Conservation (phyloP, 2,888 invertebrate species). For the Eupithecia inturbata region DNA sequence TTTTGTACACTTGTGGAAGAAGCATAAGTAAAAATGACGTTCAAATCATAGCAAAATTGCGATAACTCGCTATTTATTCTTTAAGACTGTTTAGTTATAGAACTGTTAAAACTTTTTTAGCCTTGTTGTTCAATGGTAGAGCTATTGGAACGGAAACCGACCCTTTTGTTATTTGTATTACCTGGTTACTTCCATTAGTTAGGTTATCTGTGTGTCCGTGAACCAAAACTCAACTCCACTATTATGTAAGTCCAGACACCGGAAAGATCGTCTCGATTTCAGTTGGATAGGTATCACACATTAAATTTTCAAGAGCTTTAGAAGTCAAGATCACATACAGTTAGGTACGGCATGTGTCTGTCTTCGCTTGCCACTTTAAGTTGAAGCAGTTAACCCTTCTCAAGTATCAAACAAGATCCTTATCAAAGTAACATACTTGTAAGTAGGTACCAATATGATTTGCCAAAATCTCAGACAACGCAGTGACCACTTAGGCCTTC, state of each 20-base stretch:
- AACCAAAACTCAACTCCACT: background rate
- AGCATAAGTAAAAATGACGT: background rate
- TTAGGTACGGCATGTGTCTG: slow-evolving; percentile 11
- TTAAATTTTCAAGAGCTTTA: slow-evolving; percentile 3
- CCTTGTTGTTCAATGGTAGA: background rate
- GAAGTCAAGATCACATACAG: slow-evolving; percentile 8
- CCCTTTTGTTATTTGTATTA: too few species aligned
- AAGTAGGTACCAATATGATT: background rate
- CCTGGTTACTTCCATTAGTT: too few species aligned
- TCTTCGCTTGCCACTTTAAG: slow-evolving; percentile 17
- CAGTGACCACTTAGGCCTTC: background rate
- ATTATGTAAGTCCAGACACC: background rate
- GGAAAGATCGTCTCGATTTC: background rate
- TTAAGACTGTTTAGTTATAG: too few species aligned
- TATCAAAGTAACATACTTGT: slow-evolving; percentile 26
- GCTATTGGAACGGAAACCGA: too few species aligned
- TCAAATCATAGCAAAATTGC: too few species aligned
- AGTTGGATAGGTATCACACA: background rate
- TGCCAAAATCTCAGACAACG: background rate
- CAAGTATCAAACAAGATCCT: slow-evolving; percentile 20
- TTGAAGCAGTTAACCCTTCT: slow-evolving; percentile 28
- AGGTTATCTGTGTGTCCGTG: background rate
- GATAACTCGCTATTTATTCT: too few species aligned
- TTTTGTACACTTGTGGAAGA: too few species aligned
- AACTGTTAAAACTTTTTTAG: background rate